These are phyloP conservation scores for Corythornis vintsioides DNA, from an alignment of 2,113 vertebrate species.

Conservation along the genomic window DNA sequence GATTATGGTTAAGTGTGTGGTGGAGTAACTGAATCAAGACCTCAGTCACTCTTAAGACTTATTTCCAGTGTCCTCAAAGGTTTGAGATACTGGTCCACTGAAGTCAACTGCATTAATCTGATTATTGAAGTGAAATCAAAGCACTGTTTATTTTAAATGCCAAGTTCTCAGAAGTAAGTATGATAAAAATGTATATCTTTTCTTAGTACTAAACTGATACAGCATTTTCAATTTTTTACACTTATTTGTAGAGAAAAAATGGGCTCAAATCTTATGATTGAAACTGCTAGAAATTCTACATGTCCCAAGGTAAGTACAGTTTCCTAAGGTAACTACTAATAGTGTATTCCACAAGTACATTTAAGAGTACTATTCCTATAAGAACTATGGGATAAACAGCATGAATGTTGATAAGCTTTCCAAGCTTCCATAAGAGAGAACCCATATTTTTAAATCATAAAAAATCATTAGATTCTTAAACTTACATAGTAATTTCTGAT, in stretches of 20 bases:
- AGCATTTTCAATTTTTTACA: neutral
- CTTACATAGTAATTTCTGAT: neutral
- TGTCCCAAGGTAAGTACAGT: constrained; percentile 88
- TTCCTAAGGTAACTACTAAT: neutral
- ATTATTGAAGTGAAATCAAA: neutral
- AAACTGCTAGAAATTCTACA: constrained; percentile 89
- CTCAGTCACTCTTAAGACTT: neutral
- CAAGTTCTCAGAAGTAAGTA: neutral
- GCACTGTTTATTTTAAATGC: neutral
- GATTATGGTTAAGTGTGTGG: neutral
- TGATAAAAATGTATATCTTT: neutral
- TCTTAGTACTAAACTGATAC: neutral
- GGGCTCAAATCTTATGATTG: constrained; percentile 91
- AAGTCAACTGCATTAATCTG: neutral
- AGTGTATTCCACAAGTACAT: neutral
- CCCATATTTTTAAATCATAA: neutral
- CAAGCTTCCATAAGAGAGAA: neutral
- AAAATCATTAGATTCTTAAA: neutral
- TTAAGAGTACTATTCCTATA: neutral
- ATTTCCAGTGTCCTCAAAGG: neutral
- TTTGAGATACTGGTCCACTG: neutral
- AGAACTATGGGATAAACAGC: neutral
- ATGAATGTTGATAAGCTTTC: neutral
- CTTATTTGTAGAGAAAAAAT: constrained; percentile 86
- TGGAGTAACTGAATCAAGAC: neutral